Evolutionary conservation across 30 jellyfish, hydroid and myxozoan species (phyloP).

Genomic region (Aurelia sp.): DNA sequence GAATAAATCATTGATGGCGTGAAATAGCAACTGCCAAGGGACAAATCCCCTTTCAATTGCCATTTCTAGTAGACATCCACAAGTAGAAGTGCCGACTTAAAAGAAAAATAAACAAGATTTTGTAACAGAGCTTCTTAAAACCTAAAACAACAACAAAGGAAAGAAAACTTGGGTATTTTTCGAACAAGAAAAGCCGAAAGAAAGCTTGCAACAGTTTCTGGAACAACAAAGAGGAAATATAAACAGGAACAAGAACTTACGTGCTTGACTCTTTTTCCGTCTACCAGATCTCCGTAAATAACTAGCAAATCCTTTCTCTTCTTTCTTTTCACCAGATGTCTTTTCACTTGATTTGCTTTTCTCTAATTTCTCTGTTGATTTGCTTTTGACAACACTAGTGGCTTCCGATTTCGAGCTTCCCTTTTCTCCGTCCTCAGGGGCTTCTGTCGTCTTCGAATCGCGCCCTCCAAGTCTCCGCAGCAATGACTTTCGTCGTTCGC

Average conservation of each 20-base stretch:
- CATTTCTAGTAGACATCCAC: too few relatives aligned
- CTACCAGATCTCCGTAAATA: conserved; percentile 62
- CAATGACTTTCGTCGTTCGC: conserved; percentile 60
- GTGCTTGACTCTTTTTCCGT: conserved; percentile 56
- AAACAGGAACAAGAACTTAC: conserved; percentile 26
- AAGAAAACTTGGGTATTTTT: too few relatives aligned
- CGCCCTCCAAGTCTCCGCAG: conserved; percentile 77
- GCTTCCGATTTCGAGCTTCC: background rate
- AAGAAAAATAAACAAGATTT: too few relatives aligned
- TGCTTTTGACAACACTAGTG: background rate
- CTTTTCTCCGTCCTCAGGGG: conserved; percentile 1
- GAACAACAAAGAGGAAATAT: background rate
- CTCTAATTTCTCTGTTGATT: conserved; percentile 14
- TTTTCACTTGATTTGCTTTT: conserved; percentile 14
- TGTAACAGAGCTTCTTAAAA: too few relatives aligned
- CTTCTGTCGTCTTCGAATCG: conserved; percentile 46
- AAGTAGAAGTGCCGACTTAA: too few relatives aligned
- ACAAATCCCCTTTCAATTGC: too few relatives aligned
- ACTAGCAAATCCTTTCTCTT: conserved; percentile 63
- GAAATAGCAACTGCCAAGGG: too few relatives aligned
- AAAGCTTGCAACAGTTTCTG: too few relatives aligned
- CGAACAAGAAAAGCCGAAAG: too few relatives aligned
- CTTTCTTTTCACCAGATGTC: conserved; percentile 21
- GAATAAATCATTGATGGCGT: too few relatives aligned
- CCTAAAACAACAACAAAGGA: too few relatives aligned